Conservation (phyloP, 1,140 invertebrate species). For the Liolophura sinensis region DNA sequence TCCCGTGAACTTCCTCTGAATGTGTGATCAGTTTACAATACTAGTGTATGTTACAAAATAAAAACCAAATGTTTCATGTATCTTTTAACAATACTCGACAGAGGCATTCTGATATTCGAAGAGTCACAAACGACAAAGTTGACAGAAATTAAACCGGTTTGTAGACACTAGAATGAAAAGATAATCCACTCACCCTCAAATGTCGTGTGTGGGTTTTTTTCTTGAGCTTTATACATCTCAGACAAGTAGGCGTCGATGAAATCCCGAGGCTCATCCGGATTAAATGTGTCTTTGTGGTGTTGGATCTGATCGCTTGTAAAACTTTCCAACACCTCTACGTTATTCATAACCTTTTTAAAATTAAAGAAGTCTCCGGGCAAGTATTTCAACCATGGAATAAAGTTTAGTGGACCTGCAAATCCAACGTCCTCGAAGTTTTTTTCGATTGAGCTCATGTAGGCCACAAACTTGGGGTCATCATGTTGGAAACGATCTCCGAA, state of each 20-base stretch:
- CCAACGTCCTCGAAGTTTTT: background rate
- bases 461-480: constrained; percentile 1
- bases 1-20: no score
- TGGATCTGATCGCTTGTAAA: background rate
- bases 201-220: no score
- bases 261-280: background rate
- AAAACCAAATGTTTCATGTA: no score
- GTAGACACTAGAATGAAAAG: no score
- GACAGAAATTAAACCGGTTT: no score
- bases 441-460: background rate
- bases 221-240: background rate
- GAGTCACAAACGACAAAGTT: no score
- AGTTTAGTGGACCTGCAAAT: background rate
- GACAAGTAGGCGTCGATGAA: constrained; percentile 1
- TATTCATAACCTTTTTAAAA: background rate
- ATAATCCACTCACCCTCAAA: no score
- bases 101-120: no score
- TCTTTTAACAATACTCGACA: no score
- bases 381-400: constrained; percentile 1
- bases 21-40: no score
- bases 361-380: background rate
- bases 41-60: no score
- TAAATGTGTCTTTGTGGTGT: background rate
- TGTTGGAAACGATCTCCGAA: background rate
- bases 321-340: background rate